Evolutionary conservation across 2,888 invertebrate genomes (phyloP).

Genomic region (Stenolophus ochropezus): DNA sequence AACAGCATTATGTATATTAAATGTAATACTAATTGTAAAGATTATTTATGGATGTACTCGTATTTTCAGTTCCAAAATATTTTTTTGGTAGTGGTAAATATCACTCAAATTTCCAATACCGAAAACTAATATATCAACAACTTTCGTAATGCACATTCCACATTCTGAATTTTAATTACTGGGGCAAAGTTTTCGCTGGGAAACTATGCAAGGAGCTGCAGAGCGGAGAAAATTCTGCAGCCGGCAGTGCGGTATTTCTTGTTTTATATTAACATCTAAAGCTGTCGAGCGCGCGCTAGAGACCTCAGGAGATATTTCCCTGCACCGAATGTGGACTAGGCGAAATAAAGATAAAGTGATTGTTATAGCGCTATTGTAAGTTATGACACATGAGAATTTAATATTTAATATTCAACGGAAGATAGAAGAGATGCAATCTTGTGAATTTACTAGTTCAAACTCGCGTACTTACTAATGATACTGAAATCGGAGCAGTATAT

Average conservation of each 20-base stretch:
- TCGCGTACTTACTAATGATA: background rate
- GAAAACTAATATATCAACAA: background rate
- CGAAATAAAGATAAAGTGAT: constrained; percentile 33
- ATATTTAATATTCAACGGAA: constrained; percentile 11
- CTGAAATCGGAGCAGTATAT: background rate
- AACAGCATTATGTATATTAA: too few species aligned
- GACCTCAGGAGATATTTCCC: background rate
- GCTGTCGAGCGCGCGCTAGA: background rate
- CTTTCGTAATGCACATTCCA: background rate
- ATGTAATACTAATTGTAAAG: too few species aligned
- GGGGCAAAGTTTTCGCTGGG: background rate
- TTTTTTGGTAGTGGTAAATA: background rate
- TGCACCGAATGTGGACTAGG: background rate
- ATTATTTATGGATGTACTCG: too few species aligned
- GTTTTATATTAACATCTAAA: constrained; percentile 34
- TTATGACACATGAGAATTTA: background rate
- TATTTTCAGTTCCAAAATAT: background rate
- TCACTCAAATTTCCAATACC: background rate
- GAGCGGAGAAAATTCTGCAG: background rate
- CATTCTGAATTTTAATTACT: background rate
- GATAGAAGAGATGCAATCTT: background rate
- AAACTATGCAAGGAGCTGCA: background rate
- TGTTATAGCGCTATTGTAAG: constrained; percentile 22
- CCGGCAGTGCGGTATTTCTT: constrained; percentile 20
- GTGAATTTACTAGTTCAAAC: too few species aligned